These are phyloP conservation scores for Drosophila mojavensis DNA, from an alignment of 1,140 invertebrate genomes.

Conservation along the genomic window DNA sequence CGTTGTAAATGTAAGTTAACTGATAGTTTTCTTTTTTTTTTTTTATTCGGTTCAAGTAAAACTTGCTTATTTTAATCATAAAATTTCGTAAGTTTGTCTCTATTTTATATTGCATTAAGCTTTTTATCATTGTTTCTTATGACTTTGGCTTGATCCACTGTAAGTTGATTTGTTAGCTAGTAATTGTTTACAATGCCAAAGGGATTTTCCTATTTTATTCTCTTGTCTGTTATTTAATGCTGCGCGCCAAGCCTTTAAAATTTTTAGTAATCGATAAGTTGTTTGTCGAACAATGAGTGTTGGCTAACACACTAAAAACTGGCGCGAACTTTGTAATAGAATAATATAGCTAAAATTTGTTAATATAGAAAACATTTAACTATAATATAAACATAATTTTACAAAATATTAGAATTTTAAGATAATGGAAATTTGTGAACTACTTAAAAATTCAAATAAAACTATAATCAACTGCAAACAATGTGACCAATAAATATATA, in stretches of 20 bases:
- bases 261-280: constrained; percentile 2
- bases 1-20: constrained; percentile 32
- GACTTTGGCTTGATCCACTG: background rate
- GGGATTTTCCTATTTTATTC: background rate
- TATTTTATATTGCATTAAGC: background rate
- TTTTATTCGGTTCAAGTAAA: constrained; percentile 8
- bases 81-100: constrained; percentile 3
- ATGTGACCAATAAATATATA: background rate
- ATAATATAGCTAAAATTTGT: background rate
- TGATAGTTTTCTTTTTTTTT: constrained; percentile 36
- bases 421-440: background rate
- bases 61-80: constrained; percentile 18
- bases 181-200: background rate
- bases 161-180: background rate
- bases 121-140: constrained; percentile 1
- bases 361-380: too few species aligned
- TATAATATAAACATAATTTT: too few species aligned
- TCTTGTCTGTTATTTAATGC: background rate
- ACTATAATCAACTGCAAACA: background rate
- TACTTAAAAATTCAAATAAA: background rate
- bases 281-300: background rate
- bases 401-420: too few species aligned
- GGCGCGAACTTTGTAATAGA: background rate
- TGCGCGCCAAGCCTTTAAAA: constrained; percentile 7
- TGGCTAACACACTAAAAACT: background rate